Evolutionary conservation across 2,113 vertebrate species (phyloP), one percentile per base, ranked within the genome.

Genomic region (Ameiurus melas): DNA sequence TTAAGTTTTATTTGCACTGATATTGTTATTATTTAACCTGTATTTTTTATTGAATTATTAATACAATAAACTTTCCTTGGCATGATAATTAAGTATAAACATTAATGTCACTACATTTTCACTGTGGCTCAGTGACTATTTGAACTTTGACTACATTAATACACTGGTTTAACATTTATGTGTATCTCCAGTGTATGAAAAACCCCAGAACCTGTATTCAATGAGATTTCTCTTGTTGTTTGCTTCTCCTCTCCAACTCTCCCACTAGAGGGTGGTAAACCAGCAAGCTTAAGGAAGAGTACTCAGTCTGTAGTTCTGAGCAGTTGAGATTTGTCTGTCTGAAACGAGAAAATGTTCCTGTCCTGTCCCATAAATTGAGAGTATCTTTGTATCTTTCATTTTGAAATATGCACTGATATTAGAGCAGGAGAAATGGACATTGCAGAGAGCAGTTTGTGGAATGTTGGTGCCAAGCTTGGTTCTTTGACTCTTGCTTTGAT

Each of bases 201-300:
- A 68, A 79, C 39, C 53, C 30, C 39, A n/a, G 5, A 33, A 27
- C 22, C 13, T 17, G 13, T 73, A 60, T 75, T 86, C 25, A 39
- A 14, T 86, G 20, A 86, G 36, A 17, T 55, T 79, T 53, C 2
- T 53, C 25, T 6, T 14, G n/a, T 13, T 14, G 43, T n/a, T 43
- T 79, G 75, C 16, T 79, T 87, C 89, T 90, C 85, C 85, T 89
- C 88, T 90, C 83, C 4, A 5, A 79, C 16, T 92, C 88, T 85
- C 89, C 93, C 93, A 94, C 93, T 94, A 94, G 94, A 93, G 93
- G 92, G 94, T 83, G 92, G 87, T 93, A 91, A 93, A 91, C 90
- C 85, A 92, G 91, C 73, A 57, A 75, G 39, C 22, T 79, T 27
- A 64, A 75, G 36, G 25, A 43, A 83, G n/a, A 62, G 22, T 79